Conservation (phyloP, 2,888 invertebrate species). For the Xylophagus ater region DNA sequence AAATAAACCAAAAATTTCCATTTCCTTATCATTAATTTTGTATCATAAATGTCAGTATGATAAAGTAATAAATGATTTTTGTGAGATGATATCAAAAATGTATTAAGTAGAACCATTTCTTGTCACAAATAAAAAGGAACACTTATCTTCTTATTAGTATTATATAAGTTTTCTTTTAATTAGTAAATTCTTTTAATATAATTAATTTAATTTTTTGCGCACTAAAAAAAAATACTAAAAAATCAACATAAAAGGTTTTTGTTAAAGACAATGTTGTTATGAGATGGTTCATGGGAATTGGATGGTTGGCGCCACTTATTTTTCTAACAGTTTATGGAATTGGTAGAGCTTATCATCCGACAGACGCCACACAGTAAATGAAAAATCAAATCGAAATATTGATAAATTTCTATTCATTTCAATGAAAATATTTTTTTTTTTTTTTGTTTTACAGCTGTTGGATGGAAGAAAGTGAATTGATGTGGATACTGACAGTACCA, state of each 20-base stretch:
- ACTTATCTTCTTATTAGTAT: no score
- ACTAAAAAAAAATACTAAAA: no score
- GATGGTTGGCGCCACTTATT: slow-evolving; percentile 54
- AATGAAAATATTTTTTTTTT: background rate
- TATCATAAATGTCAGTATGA: no score
- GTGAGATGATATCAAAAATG: no score
- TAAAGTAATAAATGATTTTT: no score
- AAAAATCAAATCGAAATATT: background rate
- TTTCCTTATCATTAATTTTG: no score
- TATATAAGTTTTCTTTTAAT: slow-evolving; percentile 2
- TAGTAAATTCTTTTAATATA: background rate
- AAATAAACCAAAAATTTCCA: no score
- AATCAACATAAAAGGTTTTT: slow-evolving; percentile 49
- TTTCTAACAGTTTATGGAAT: slow-evolving; percentile 40
- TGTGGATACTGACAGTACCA: slow-evolving; percentile 53
- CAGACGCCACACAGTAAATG: slow-evolving; percentile 49
- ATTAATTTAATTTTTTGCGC: no score
- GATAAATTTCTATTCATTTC: background rate
- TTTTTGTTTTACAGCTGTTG: slow-evolving; percentile 47
- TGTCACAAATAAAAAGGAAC: no score
- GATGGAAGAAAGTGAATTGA: slow-evolving; percentile 51
- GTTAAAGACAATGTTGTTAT: slow-evolving; percentile 59
- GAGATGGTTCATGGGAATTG: slow-evolving; percentile 53
- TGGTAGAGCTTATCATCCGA: slow-evolving; percentile 37
- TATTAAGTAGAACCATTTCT: no score